Evolutionary conservation across 1,140 invertebrate genomes (phyloP).

Genomic region (Ostrea denselamellosa): DNA sequence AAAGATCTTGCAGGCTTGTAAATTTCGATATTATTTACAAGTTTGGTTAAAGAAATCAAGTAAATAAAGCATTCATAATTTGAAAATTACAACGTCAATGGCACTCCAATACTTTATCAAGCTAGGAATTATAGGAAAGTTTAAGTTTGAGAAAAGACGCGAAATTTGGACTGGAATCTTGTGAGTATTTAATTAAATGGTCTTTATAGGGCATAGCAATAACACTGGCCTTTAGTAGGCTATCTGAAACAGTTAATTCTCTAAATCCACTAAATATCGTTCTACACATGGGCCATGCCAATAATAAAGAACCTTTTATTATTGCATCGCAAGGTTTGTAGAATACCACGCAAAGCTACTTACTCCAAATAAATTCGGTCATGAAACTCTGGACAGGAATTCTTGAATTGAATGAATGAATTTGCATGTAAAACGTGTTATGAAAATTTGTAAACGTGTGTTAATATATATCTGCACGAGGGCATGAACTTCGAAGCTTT

Average conservation of each 20-base stretch:
- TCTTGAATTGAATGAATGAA: no score
- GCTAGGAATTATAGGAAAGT: neutral
- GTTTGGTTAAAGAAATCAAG: neutral
- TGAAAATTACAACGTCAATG: conserved; percentile 1
- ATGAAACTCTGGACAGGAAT: no score
- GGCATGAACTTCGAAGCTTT: no score
- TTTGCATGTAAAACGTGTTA: no score
- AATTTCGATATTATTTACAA: conserved; percentile 19
- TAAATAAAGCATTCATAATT: conserved; percentile 28
- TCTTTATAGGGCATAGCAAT: conserved; percentile 23
- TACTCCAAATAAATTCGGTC: neutral
- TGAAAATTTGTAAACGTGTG: no score
- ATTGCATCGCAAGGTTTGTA: neutral
- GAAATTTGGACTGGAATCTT: conserved; percentile 33
- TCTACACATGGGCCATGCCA: neutral
- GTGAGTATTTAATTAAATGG: conserved; percentile 27
- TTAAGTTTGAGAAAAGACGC: conserved; percentile 2
- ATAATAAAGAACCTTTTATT: neutral
- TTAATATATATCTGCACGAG: no score
- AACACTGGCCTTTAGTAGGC: conserved; percentile 7
- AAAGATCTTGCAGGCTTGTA: neutral
- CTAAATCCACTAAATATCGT: neutral
- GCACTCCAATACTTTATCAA: conserved; percentile 9
- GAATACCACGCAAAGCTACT: neutral
- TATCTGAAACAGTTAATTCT: conserved; percentile 40